Evolutionary conservation across 1,140 invertebrate genomes (phyloP).

Genomic region (Drosophila melanogaster): DNA sequence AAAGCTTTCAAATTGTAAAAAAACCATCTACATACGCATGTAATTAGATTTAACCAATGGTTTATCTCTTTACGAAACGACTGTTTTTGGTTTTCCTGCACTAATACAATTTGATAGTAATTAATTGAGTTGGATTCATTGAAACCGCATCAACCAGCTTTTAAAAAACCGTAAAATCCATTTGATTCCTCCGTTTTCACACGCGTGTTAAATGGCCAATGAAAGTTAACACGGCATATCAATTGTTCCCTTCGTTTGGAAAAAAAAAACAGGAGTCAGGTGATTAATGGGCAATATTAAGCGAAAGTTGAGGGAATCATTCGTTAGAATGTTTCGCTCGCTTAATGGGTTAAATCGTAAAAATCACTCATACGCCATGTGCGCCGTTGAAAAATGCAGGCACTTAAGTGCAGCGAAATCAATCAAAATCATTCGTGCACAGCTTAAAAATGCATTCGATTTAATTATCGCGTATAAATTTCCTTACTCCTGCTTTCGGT

Average conservation of each 20-base stretch:
- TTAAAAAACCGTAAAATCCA: background rate
- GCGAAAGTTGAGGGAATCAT: conserved; percentile 14
- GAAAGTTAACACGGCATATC: background rate
- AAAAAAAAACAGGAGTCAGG: background rate
- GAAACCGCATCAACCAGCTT: background rate
- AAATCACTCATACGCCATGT: conserved; percentile 57
- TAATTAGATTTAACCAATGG: too few species aligned
- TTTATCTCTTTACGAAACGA: too few species aligned
- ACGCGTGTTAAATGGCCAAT: background rate
- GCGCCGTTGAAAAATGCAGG: conserved; percentile 48
- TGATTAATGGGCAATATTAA: conserved; percentile 32
- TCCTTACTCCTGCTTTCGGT: conserved; percentile 2
- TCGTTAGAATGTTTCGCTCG: conserved; percentile 14
- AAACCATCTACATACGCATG: too few species aligned
- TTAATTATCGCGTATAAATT: conserved; percentile 79
- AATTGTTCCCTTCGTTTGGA: background rate
- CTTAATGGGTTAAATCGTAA: conserved; percentile 26
- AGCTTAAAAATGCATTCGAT: conserved; percentile 78
- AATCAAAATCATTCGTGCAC: conserved; percentile 67
- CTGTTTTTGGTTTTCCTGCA: too few species aligned
- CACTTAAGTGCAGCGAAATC: conserved; percentile 63
- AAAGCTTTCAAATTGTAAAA: background rate
- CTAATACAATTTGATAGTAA: background rate
- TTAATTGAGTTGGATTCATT: conserved; percentile 7
- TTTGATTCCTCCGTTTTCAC: background rate